Evolutionary conservation across 2,113 vertebrate species (phyloP), one percentile per base, ranked within the genome.

Genomic region (Campylomormyrus numenius): DNA sequence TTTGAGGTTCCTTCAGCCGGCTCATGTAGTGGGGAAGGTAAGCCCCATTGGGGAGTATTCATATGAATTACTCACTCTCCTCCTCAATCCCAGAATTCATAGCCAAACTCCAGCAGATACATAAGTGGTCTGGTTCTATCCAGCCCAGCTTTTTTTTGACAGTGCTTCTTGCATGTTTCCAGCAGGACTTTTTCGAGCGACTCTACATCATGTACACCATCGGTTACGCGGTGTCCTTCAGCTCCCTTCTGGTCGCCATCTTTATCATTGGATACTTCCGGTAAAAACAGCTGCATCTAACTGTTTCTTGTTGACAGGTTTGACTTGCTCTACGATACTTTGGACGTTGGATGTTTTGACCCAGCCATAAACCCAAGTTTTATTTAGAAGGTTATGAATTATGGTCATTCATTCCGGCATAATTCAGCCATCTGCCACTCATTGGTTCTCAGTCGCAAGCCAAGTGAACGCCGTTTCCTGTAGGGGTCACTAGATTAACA

Each of bases 241-340:
- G 95, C 89, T 97, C 97, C 45, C 93, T 98, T 89, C 93, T 97
- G 0, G 95, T 97, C 89, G 97, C 97, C 86, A 95, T 98, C 93
- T 90, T 97, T 90, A 96, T 97, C 91, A 97, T 98, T 45, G 96
- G 96, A 84, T 98, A 96, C 89, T 98, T 98, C 93, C 96, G 97
- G 97, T 97, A 93, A 50, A 56, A 15, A 87, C 46, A 17, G 48
- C 9, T 52, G n/a, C 35, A 27, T 87, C 49, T 87, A 5, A 27
- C 50, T 39, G 15, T 46, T 85, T 10, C 39, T 85, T 48, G 5
- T 84, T 77, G 35, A 42, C 39, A 83, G 19, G 39, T 24, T 24
- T 0, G 66, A 31, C 70, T 77, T 77, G 70, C 31, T 19, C 70
- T 17, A 24, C 17, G 21, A 39, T 35, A n/a, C 24, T 66, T 66